Evolutionary conservation across 2,888 invertebrate species (phyloP), one percentile per base, ranked within the genome.

Genomic region (Timandra comae): DNA sequence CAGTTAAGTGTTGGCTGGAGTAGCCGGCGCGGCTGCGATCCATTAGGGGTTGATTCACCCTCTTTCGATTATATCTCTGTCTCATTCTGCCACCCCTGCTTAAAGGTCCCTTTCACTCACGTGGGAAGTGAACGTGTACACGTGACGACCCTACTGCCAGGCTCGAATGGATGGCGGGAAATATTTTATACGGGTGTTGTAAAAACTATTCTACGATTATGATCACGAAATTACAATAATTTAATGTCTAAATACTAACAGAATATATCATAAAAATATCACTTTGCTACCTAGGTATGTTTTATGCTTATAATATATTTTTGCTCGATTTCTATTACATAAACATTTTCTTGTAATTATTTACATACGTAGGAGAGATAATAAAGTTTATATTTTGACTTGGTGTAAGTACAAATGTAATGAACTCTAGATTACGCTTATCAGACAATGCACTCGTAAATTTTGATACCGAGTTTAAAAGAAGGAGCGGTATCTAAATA

Each of bases 1-100:
- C n/a, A n/a, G n/a, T 2, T 2, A 23, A 11, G 13, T 24, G 20
- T 9, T 21, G 27, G 23, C 30, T 12, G 29, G 20, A 29, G 20
- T 7, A 12, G 27, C 24, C 31, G 12, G 61, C 62, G 51, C 63
- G 58, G 59, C 53, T 52, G 55, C 61, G 63, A 64, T 60, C 68
- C 65, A 63, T 74, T 72, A 76, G 73, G 84, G 84, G 82, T 79
- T 69, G 77, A 64, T 71, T 73, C 79, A 76, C 79, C 81, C 82
- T 77, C 71, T 64, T 74, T 66, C 65, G 59, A 69, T 70, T 59
- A 34, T 70, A 49, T 63, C 30, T 47, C 71, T 55, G 41, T 81
- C 82, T 56, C 68, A 62, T 65, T 82, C 60, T 54, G 59, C 53
- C 82, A 81, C 84, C 84, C 84, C 57, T 60, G 38, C 46, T 32